Conservation (phyloP, 2,888 invertebrate species). For the Euclidia mi region DNA sequence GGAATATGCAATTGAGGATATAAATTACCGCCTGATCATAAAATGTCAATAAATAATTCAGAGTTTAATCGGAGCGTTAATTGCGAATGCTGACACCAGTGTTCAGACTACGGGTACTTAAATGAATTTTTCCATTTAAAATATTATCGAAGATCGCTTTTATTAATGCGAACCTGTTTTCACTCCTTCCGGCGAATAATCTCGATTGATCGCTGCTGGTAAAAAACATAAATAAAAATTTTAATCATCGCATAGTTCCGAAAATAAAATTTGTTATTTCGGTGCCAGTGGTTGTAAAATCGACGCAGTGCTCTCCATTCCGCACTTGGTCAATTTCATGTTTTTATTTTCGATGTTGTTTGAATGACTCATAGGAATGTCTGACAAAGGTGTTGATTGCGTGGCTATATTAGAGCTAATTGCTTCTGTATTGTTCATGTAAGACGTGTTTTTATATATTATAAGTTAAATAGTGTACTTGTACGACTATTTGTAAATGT, state of each 20-base stretch:
- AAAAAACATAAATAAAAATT: conserved; percentile 69
- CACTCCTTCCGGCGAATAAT: conserved; percentile 63
- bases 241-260: conserved; percentile 61
- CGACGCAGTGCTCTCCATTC: conserved; percentile 52
- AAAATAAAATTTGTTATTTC: conserved; percentile 58
- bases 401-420: too few species aligned
- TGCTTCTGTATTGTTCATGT: too few species aligned
- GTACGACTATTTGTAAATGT: too few species aligned
- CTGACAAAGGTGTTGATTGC: neutral
- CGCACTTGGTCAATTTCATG: conserved; percentile 22
- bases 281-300: conserved; percentile 41
- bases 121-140: conserved; percentile 67
- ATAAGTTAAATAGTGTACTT: too few species aligned
- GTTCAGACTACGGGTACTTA: conserved; percentile 28
- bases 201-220: conserved; percentile 66
- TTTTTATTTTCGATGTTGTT: conserved; percentile 29
- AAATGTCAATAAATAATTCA: conserved; percentile 74
- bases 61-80: conserved; percentile 73
- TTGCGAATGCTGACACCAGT: conserved; percentile 51
- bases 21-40: conserved; percentile 56
- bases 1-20: conserved; percentile 46
- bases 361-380: conserved; percentile 3
- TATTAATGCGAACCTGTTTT: conserved; percentile 69
- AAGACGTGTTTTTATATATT: too few species aligned
- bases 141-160: conserved; percentile 67